A percentile compares a stretch with the other conserved stretches of the same genome.
These are phyloP conservation scores for Oreotrochilus melanogaster DNA, from an alignment of 2,113 vertebrate genomes.

Conservation along the genomic window DNA sequence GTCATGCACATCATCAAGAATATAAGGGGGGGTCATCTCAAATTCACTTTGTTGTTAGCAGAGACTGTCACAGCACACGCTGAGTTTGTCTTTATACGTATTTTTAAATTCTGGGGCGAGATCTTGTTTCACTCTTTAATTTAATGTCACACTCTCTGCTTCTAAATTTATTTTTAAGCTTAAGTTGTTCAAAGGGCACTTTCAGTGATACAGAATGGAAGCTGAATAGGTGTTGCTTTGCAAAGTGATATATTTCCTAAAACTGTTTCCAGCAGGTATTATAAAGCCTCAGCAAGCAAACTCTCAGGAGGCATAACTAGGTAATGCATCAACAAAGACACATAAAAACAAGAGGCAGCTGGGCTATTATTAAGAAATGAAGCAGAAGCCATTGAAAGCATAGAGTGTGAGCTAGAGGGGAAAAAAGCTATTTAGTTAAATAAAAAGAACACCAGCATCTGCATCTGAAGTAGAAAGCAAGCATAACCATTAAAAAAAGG, in stretches of 20 bases:
- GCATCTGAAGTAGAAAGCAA: not conserved
- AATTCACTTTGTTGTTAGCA: not conserved
- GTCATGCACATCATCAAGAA: not conserved
- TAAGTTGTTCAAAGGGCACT: slow-evolving; percentile 27
- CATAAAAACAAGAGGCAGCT: slow-evolving; percentile 31
- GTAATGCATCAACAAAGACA: slow-evolving; percentile 48
- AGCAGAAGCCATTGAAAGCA: slow-evolving; percentile 6
- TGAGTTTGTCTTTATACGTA: not conserved
- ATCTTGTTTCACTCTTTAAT: slow-evolving; percentile 35
- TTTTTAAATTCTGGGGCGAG: not conserved
- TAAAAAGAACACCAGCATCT: not conserved
- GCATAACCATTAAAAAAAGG: not conserved
- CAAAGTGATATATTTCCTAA: slow-evolving; percentile 34
- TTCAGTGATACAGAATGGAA: slow-evolving; percentile 9
- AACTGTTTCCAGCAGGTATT: slow-evolving; percentile 13
- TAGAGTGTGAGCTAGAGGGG: not conserved
- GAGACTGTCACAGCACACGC: not conserved
- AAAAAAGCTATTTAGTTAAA: slow-evolving; percentile 12
- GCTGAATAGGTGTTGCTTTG: slow-evolving; percentile 28
- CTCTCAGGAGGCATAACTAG: slow-evolving; percentile 40
- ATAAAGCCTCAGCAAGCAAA: slow-evolving; percentile 39
- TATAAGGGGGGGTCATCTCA: not conserved
- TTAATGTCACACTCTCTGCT: not conserved
- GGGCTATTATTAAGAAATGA: slow-evolving; percentile 46
- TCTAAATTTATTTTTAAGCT: slow-evolving; percentile 30